phyloP scores from a whole-genome alignment of 2,888 invertebrate genomes.

The Peribatodes rhomboidaria region DNA sequence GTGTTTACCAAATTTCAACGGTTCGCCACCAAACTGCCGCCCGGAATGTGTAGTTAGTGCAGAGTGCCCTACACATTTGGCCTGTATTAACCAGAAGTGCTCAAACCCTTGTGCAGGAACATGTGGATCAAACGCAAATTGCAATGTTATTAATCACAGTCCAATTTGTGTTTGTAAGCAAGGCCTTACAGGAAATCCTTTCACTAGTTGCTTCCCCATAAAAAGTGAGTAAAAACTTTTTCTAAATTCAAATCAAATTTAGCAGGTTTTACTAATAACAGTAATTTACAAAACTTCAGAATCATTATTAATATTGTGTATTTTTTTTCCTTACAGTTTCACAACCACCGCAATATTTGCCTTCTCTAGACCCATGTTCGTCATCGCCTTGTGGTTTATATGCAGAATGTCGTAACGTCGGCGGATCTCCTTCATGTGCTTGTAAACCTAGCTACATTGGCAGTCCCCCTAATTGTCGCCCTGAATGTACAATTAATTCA shows the following conservation, averaged over 20 bases:
- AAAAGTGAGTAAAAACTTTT: conserved; percentile 65
- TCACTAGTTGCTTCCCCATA: conserved; percentile 89
- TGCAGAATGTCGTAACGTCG: conserved; percentile 87
- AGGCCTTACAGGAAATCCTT: conserved; percentile 91
- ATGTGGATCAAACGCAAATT: conserved; percentile 88
- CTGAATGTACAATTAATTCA: conserved; percentile 89
- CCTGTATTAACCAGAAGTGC: conserved; percentile 91
- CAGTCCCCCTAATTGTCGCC: conserved; percentile 89
- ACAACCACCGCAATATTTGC: conserved; percentile 61
- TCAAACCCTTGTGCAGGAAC: conserved; percentile 88
- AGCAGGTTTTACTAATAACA: background rate
- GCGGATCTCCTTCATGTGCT: conserved; percentile 87
- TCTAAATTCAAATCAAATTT: background rate
- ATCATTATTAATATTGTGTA: background rate
- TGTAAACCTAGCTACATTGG: conserved; percentile 88
- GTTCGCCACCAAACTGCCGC: conserved; percentile 90
- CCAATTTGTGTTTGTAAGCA: conserved; percentile 92
- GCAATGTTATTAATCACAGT: conserved; percentile 89
- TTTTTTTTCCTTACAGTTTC: conserved; percentile 65
- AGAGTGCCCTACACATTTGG: conserved; percentile 88
- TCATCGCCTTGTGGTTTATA: conserved; percentile 90
- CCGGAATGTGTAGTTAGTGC: conserved; percentile 91
- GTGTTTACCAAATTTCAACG: conserved; percentile 88
- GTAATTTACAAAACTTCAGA: background rate
- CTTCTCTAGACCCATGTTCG: conserved; percentile 85